Percentiles rank a stretch among this genome's conserved stretches.
These are phyloP conservation scores for Cerastoderma edule DNA, from an alignment of 2,888 invertebrate genomes.

Conservation along the genomic window DNA sequence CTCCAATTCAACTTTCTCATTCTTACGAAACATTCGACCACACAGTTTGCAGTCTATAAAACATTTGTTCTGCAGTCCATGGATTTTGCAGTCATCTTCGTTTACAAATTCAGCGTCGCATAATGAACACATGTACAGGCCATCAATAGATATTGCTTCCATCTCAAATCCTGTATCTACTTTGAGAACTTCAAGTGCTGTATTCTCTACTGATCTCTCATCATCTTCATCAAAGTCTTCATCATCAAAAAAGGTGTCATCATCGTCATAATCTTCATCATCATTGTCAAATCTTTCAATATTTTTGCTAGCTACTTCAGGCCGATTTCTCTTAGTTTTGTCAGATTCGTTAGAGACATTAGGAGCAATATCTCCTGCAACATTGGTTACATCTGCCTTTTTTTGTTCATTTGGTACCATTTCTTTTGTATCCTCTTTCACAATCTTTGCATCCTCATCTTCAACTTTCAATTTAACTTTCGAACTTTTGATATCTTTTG, in stretches of 20 bases:
- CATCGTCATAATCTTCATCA: slow-evolving; percentile 26
- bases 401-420: too few species aligned
- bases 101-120: slow-evolving; percentile 40
- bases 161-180: slow-evolving; percentile 32
- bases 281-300: slow-evolving; percentile 10
- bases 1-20: slow-evolving; percentile 28
- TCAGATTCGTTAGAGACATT: too few species aligned
- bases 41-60: slow-evolving; percentile 35
- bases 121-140: slow-evolving; percentile 34
- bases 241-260: slow-evolving; percentile 26
- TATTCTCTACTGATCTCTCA: background rate
- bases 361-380: too few species aligned
- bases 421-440: too few species aligned
- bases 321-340: too few species aligned
- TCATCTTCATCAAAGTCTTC: slow-evolving; percentile 24
- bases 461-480: too few species aligned
- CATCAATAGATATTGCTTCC: slow-evolving; percentile 30
- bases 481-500: too few species aligned
- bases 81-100: slow-evolving; percentile 26
- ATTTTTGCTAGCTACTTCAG: too few species aligned
- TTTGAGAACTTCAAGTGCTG: slow-evolving; percentile 30
- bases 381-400: too few species aligned
- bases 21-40: slow-evolving; percentile 43
- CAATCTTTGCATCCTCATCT: too few species aligned
- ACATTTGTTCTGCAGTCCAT: slow-evolving; percentile 36